These are phyloP conservation scores for Heptranchias perlo DNA, from an alignment of 2,113 vertebrate genomes.

Conservation along the genomic window DNA sequence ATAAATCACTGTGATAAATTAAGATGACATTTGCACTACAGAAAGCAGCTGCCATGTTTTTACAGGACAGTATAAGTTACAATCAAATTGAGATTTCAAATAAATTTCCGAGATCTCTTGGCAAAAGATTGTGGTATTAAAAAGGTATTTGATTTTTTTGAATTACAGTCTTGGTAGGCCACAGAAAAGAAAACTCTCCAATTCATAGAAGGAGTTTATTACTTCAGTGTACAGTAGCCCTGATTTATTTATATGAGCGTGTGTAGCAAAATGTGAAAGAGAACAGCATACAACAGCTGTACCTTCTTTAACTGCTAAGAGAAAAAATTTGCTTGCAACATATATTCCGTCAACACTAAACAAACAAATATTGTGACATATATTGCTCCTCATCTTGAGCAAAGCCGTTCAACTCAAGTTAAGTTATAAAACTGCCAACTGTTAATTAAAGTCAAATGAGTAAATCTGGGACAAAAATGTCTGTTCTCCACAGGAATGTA, in stretches of 20 bases:
- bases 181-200: conserved; percentile 29
- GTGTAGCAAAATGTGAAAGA: conserved; percentile 1
- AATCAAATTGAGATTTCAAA: conserved; percentile 35
- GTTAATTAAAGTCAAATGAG: conserved; percentile 2
- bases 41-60: conserved; percentile 36
- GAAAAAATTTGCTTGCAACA: background rate
- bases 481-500: background rate
- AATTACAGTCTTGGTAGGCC: conserved; percentile 31
- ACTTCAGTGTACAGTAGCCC: conserved; percentile 25
- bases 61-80: conserved; percentile 34
- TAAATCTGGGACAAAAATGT: conserved; percentile 23
- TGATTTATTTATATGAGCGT: conserved; percentile 31
- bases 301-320: background rate
- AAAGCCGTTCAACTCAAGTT: background rate
- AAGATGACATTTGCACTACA: conserved; percentile 23
- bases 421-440: conserved; percentile 4
- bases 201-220: conserved; percentile 34
- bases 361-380: conserved; percentile 20
- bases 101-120: conserved; percentile 29
- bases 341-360: background rate
- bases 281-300: background rate
- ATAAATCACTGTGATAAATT: conserved; percentile 36
- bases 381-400: background rate
- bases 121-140: conserved; percentile 30
- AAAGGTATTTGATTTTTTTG: conserved; percentile 36